Conservation (phyloP, 2,888 invertebrate genomes). For the Hirtodrosophila confusa region DNA sequence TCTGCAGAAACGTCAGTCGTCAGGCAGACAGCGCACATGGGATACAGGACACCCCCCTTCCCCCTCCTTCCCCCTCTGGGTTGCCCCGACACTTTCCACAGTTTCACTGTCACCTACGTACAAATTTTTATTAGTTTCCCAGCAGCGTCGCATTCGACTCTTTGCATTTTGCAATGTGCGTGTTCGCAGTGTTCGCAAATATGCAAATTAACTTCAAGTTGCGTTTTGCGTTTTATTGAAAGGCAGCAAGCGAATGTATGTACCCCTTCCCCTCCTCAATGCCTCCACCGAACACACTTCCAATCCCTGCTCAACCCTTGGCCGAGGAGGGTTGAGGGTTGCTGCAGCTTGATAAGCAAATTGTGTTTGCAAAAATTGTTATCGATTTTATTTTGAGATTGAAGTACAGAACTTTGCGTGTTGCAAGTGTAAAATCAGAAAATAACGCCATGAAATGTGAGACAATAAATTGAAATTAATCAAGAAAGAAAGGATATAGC, state of each 20-base stretch:
- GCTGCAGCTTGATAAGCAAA: conserved; percentile 61
- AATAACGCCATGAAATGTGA: not conserved
- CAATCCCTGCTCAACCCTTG: conserved; percentile 7
- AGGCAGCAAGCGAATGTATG: conserved; percentile 36
- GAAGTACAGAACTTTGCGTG: conserved; percentile 11
- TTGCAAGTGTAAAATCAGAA: conserved; percentile 22
- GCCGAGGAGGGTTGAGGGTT: conserved; percentile 54
- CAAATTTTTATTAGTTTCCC: conserved; percentile 71
- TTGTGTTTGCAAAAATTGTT: conserved; percentile 53
- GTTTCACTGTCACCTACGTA: conserved; percentile 61
- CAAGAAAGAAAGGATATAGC: too few species aligned
- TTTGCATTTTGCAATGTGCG: conserved; percentile 51
- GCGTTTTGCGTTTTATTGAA: conserved; percentile 64
- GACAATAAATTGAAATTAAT: not conserved
- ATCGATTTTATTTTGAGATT: conserved; percentile 59
- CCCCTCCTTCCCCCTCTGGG: conserved; percentile 18
- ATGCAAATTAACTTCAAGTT: conserved; percentile 77
- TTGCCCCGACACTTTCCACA: conserved; percentile 9
- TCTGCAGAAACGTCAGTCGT: conserved; percentile 39
- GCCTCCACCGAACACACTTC: too few species aligned
- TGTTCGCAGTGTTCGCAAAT: conserved; percentile 50
- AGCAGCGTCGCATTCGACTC: conserved; percentile 53
- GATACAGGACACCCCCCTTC: conserved; percentile 17
- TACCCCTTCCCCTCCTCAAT: not conserved
- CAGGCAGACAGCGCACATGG: conserved; percentile 3